These are phyloP conservation scores for Leucophenga montana DNA, from an alignment of 2,888 invertebrate genomes.

Conservation along the genomic window DNA sequence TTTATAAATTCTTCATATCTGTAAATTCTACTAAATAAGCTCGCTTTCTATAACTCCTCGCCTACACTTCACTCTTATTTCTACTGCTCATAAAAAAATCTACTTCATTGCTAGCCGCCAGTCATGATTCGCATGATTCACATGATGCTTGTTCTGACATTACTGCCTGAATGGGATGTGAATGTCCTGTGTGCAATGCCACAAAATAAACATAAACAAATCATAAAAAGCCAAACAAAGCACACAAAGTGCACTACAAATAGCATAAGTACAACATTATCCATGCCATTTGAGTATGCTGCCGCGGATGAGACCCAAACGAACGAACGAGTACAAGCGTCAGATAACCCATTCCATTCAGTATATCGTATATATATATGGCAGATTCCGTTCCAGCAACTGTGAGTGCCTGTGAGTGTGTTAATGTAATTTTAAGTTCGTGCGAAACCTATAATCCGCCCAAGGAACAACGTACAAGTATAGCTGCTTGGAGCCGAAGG, in stretches of 20 bases:
- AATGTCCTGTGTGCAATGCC: constrained; percentile 9
- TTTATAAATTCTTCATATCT: too few species aligned
- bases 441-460: constrained; percentile 28
- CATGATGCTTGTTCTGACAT: too few species aligned
- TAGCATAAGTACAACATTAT: constrained; percentile 61
- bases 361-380: too few species aligned
- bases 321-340: constrained; percentile 28
- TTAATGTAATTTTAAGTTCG: constrained; percentile 33
- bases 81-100: too few species aligned
- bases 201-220: constrained; percentile 55
- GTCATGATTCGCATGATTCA: too few species aligned
- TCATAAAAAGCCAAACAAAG: constrained; percentile 57
- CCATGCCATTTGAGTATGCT: constrained; percentile 26
- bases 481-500: neutral
- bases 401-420: constrained; percentile 5
- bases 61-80: too few species aligned
- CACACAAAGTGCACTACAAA: constrained; percentile 61
- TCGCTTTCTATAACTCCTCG: too few species aligned
- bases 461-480: neutral
- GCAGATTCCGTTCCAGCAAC: neutral
- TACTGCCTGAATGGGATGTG: too few species aligned
- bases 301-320: neutral
- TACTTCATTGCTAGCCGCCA: too few species aligned
- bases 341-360: neutral
- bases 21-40: too few species aligned